Base-by-base conservation (phyloP, 2,113 vertebrate genomes). In the Elachura formosa region DNA sequence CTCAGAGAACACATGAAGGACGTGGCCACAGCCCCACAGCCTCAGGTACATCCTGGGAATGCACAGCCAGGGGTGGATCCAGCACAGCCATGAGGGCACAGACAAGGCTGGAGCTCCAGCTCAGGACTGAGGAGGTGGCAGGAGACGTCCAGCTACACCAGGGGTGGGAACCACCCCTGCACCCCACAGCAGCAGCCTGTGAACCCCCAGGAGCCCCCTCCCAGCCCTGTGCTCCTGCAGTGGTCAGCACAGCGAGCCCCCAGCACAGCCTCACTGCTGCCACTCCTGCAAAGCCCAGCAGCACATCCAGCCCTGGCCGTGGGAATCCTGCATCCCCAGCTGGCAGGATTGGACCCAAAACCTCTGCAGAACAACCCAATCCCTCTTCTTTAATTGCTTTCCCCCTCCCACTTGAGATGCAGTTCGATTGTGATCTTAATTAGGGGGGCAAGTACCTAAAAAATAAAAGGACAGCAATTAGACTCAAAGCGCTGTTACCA, bases 391-490 rank as follows among this genome's bases (percentile, higher is more conserved):
- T 54, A 43, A 40, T 45, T 51, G 48, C 43, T 49, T 64, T 9
- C 34, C 66, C 33, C 48, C 68, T 90, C 78, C 52, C 61, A 38
- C 69, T 33, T 1, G 45, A 93, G 69, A 80, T 40, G 54, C 56
- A 84, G 62, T 73, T 71, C 3, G 4, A 77, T 83, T 71, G 52
- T 68, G 80, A 69, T 95, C 74, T 87, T 96, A 94, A 97, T 97
- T 90, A 94, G 67, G 79, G 78, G 77, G 94, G 45, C 8, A 19
- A 90, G 72, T 18, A 80, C 79, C 87, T 89, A 84, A 80, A 93
- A 96, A 84, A 87, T 58, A 67, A 79, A 93, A 94, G 81, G 89
- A 77, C 91, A 71, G 84, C 76, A 84, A 82, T 94, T 94, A 94
- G 87, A 49, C 43, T 67, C 7, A 0, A 56, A 93, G 78, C 13